Conservation (phyloP, 2,797 vertebrate species). For the Staurois parvus region DNA sequence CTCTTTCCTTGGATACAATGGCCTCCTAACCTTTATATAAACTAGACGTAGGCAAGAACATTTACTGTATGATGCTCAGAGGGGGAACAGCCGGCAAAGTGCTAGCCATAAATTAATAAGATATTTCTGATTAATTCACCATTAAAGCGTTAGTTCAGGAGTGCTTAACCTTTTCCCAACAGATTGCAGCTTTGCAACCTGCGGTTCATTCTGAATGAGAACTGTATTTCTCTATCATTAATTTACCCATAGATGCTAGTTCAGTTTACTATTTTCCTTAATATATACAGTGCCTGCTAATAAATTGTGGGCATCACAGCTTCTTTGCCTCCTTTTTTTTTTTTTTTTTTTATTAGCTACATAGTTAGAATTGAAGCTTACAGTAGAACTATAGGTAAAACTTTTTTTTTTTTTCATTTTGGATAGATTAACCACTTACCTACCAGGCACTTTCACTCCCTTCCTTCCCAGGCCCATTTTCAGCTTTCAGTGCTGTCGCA, state of each 20-base stretch:
- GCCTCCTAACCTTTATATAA: not conserved
- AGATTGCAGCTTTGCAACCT: not conserved
- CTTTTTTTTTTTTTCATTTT: too few relatives aligned
- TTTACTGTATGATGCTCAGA: not conserved
- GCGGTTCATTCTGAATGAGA: not conserved
- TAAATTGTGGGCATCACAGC: too few relatives aligned
- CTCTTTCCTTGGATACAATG: not conserved
- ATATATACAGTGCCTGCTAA: too few relatives aligned
- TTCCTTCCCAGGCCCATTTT: too few relatives aligned
- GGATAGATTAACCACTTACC: too few relatives aligned
- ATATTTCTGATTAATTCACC: slow-evolving; percentile 7
- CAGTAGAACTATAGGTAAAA: too few relatives aligned
- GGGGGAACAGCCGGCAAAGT: not conserved
- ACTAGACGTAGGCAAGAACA: not conserved
- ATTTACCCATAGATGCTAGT: not conserved
- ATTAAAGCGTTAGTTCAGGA: slow-evolving; percentile 8
- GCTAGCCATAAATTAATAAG: not conserved
- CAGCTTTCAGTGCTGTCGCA: too few relatives aligned
- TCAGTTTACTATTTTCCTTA: not conserved
- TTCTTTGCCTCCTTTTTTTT: too few relatives aligned
- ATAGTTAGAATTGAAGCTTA: too few relatives aligned
- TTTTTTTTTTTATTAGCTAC: too few relatives aligned
- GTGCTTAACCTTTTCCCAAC: not conserved
- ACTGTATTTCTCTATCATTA: not conserved
- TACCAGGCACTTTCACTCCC: too few relatives aligned